A percentile compares a stretch with the other conserved stretches of the same genome.
Conservation (phyloP, 1,140 invertebrate species). For the Drosophila orosa region DNA sequence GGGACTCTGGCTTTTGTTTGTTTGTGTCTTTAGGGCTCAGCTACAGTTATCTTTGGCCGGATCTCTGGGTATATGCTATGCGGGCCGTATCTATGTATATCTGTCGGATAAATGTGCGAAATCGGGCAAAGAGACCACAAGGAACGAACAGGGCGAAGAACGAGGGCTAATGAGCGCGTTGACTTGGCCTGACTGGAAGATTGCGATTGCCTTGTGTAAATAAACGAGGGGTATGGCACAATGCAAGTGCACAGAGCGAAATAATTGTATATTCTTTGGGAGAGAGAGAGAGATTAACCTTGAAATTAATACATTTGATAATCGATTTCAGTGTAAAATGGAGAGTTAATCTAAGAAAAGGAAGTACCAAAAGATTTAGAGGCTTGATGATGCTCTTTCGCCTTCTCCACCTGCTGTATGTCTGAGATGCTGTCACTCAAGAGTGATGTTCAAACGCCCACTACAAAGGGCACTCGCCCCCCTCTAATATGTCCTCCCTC, state of each 20-base stretch:
- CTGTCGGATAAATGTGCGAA: slow-evolving; percentile 60
- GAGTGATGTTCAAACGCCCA: slow-evolving; percentile 4
- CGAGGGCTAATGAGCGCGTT: slow-evolving; percentile 32
- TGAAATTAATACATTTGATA: not conserved
- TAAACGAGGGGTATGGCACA: slow-evolving; percentile 3
- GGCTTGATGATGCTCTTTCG: not conserved
- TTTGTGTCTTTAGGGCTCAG: slow-evolving; percentile 20
- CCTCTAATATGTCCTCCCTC: not conserved
- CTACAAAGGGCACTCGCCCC: not conserved
- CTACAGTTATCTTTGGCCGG: slow-evolving; percentile 21
- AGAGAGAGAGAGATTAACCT: too few relatives aligned
- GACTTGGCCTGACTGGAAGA: slow-evolving; percentile 21
- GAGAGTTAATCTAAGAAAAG: not conserved
- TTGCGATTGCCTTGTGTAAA: slow-evolving; percentile 29
- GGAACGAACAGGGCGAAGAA: not conserved
- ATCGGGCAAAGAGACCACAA: slow-evolving; percentile 33
- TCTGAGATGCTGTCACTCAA: slow-evolving; percentile 1
- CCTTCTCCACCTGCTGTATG: slow-evolving; percentile 3
- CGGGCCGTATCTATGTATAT: slow-evolving; percentile 24
- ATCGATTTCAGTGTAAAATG: not conserved
- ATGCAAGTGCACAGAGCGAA: slow-evolving; percentile 7
- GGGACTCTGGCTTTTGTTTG: slow-evolving; percentile 9
- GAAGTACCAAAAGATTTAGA: not conserved
- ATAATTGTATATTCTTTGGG: too few relatives aligned
- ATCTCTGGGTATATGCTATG: slow-evolving; percentile 10